These are phyloP conservation scores for Cyprinella venusta DNA, from an alignment of 2,797 vertebrate species.

Conservation along the genomic window DNA sequence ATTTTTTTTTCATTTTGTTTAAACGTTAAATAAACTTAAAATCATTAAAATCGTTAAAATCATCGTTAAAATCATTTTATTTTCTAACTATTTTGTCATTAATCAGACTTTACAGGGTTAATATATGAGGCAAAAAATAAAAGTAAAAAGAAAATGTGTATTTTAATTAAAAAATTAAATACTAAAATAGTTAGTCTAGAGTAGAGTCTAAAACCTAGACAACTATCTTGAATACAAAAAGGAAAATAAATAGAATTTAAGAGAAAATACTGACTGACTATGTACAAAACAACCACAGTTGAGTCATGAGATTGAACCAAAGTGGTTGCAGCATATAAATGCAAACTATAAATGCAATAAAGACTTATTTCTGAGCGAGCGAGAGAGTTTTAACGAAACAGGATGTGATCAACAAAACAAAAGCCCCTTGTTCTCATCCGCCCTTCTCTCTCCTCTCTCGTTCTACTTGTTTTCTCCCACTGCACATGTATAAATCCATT, in stretches of 20 bases:
- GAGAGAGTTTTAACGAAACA: slow-evolving; percentile 2
- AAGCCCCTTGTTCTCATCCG: background rate
- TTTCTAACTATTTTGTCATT: too few relatives aligned
- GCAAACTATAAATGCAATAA: background rate
- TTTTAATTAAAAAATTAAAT: too few relatives aligned
- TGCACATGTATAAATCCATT: background rate
- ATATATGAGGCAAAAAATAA: background rate
- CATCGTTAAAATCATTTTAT: too few relatives aligned
- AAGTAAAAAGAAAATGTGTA: too few relatives aligned
- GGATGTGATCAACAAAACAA: slow-evolving; percentile 11
- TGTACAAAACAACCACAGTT: background rate
- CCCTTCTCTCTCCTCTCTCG: background rate
- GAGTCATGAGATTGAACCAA: too few relatives aligned
- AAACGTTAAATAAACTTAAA: background rate
- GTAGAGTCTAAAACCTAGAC: too few relatives aligned
- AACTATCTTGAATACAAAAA: too few relatives aligned
- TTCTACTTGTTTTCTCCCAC: too few relatives aligned
- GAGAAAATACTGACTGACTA: background rate
- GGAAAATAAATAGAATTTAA: background rate
- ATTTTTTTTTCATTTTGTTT: too few relatives aligned
- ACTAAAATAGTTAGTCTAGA: too few relatives aligned
- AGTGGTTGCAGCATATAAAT: background rate
- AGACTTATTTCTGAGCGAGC: slow-evolving; percentile 8
- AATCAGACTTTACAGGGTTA: background rate
- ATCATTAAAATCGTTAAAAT: too few relatives aligned